A percentile compares a stretch with the other conserved stretches of the same genome.
These are phyloP conservation scores for Sarcoramphus papa DNA, from an alignment of 2,797 vertebrate species.

Conservation along the genomic window DNA sequence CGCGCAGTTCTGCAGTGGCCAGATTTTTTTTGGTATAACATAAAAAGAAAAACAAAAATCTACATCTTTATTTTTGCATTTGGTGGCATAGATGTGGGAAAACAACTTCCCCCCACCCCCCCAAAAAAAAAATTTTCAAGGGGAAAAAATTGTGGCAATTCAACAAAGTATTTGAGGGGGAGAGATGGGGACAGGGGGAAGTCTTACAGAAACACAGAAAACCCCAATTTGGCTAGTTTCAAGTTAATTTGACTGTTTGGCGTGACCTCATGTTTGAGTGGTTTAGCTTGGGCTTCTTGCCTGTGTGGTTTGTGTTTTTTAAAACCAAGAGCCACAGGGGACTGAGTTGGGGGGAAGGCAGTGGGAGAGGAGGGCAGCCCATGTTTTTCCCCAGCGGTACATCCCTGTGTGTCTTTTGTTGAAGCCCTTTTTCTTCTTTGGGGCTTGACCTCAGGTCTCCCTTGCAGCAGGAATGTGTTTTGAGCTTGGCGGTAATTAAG, in stretches of 20 bases:
- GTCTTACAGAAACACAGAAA: background rate
- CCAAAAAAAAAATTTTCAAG: background rate
- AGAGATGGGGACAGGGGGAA: background rate
- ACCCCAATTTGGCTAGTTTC: background rate
- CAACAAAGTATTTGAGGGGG: too few species aligned
- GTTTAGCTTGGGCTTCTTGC: background rate
- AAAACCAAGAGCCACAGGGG: background rate
- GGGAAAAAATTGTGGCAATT: background rate
- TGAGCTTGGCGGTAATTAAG: background rate
- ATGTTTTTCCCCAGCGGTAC: accelerated
- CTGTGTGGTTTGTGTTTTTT: background rate
- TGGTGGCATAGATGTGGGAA: background rate
- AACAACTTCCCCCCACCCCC: background rate
- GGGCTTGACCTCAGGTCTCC: background rate
- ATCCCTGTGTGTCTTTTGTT: background rate
- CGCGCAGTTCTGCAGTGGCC: background rate
- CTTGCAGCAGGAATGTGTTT: background rate
- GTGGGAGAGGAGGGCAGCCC: background rate
- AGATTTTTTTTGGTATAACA: background rate
- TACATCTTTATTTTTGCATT: background rate
- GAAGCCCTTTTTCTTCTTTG: background rate
- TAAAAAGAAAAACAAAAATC: background rate
- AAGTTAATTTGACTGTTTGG: background rate
- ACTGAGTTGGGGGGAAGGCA: background rate
- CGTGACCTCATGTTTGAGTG: background rate